Evolutionary conservation across 2,797 vertebrate species (phyloP).

Genomic region (Parauchenoglanis punctatus): DNA sequence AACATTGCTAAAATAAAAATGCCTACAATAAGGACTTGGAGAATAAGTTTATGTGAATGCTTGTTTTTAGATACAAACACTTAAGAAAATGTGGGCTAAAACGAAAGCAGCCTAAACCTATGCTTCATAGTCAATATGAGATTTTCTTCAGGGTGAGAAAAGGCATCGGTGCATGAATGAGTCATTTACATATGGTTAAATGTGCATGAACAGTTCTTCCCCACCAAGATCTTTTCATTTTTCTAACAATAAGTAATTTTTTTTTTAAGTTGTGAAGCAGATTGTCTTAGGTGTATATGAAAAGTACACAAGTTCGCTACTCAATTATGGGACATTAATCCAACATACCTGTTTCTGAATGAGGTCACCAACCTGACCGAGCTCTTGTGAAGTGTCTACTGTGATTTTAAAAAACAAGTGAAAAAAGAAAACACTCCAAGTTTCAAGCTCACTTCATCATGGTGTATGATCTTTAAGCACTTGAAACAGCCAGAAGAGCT

Average conservation of each 20-base stretch:
- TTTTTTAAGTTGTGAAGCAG: background rate
- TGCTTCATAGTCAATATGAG: background rate
- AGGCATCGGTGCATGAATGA: background rate
- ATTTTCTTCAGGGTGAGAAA: background rate
- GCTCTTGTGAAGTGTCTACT: conserved; percentile 7
- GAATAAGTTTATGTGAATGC: background rate
- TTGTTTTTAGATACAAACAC: background rate
- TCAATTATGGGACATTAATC: background rate
- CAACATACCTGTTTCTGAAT: background rate
- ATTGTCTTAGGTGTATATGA: background rate
- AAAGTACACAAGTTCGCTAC: background rate
- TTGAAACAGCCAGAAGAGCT: conserved; percentile 26
- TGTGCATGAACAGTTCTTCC: background rate
- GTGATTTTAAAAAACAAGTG: background rate
- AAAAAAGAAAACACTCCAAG: background rate
- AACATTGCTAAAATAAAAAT: background rate
- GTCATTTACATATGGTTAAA: background rate
- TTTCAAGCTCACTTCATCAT: conserved; percentile 22
- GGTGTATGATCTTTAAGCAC: conserved; percentile 29
- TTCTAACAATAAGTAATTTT: background rate
- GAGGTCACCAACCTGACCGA: background rate
- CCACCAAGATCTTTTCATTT: background rate
- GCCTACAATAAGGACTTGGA: background rate
- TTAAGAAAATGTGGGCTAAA: background rate
- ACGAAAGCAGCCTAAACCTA: background rate